Base-by-base conservation (phyloP, 1,140 invertebrate species). In the Meloidogyne hapla region DNA sequence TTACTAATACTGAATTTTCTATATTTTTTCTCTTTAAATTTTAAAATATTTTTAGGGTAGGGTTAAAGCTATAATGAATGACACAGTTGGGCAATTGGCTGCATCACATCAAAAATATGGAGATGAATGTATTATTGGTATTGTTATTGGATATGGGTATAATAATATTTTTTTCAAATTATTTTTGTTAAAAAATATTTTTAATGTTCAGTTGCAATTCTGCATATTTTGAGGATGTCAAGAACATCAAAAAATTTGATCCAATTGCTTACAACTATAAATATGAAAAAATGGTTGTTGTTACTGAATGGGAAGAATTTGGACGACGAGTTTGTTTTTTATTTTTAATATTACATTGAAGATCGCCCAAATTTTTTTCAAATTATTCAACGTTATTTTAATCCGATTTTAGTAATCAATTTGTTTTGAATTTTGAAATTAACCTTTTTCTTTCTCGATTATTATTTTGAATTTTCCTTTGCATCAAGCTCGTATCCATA, bases 11-110 rank as follows among this genome's bases (percentile, higher is more conserved):
- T n/a, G n/a, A n/a, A n/a, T 33, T 33, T 33, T 33, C 6, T 1
- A 1, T 42, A 12, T 42, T n/a, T 38, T 18, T 23, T 79, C 3
- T 23, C n/a, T n/a, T n/a, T 21, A 15, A 72, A 81, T 62, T 13
- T n/a, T 15, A 77, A 62, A 73, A 33, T 73, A n/a, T 72, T 23
- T 75, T 15, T 1, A 85, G 70, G 85, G 82, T 6, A 78, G 81
- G 61, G 84, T 86, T 62, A 86, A 86, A 56, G 85, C 85, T 15
- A 85, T 86, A 45, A 86, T 86, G 85, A 86, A 86, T 74, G 85
- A 86, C 72, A 86, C 85, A 8, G 85, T 86, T 21, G 85, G 85
- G 23, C 85, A 86, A 69, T 42, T 86, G 64, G 85, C 85, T 2
- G 86, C 85, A 12, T 84, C 85, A n/a, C 80, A 86, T 9, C 77